A percentile compares a stretch with the other conserved stretches of the same genome.
phyloP scores from a whole-genome alignment of 2,797 vertebrate species.

The Smutsia temminckii region DNA sequence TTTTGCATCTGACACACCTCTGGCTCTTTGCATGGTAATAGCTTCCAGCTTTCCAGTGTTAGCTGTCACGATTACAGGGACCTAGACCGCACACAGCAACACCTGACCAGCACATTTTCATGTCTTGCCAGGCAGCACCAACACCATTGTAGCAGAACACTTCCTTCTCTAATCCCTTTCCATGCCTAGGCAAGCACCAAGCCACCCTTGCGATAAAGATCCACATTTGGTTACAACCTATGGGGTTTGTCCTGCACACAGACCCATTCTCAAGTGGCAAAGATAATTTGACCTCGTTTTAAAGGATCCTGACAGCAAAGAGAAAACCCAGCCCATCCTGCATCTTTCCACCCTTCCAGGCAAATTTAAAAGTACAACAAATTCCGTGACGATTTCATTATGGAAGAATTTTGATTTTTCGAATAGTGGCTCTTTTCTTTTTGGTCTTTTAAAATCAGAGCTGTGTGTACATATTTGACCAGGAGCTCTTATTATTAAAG shows the following conservation, averaged over 20 bases:
- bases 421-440: slow-evolving; percentile 44
- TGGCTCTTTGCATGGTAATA: slow-evolving; percentile 34
- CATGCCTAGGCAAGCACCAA: slow-evolving; percentile 62
- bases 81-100: slow-evolving; percentile 52
- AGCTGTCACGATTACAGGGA: slow-evolving; percentile 59
- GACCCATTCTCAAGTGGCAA: slow-evolving; percentile 66
- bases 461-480: slow-evolving; percentile 9
- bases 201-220: slow-evolving; percentile 58
- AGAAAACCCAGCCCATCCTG: slow-evolving; percentile 31
- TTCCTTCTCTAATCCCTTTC: slow-evolving; percentile 61
- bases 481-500: slow-evolving; percentile 67
- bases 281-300: slow-evolving; percentile 66
- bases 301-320: not conserved
- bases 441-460: not conserved
- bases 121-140: not conserved
- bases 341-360: not conserved
- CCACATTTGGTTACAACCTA: slow-evolving; percentile 61
- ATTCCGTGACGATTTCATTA: slow-evolving; percentile 12
- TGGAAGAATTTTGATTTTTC: slow-evolving; percentile 61
- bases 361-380: slow-evolving; percentile 20
- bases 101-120: slow-evolving; percentile 65
- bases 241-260: slow-evolving; percentile 17
- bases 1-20: slow-evolving; percentile 54
- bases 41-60: slow-evolving; percentile 42
- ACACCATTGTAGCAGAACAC: slow-evolving; percentile 34